Evolutionary conservation across 1,140 invertebrate species (phyloP).

Genomic region (Hyles euphorbiae): DNA sequence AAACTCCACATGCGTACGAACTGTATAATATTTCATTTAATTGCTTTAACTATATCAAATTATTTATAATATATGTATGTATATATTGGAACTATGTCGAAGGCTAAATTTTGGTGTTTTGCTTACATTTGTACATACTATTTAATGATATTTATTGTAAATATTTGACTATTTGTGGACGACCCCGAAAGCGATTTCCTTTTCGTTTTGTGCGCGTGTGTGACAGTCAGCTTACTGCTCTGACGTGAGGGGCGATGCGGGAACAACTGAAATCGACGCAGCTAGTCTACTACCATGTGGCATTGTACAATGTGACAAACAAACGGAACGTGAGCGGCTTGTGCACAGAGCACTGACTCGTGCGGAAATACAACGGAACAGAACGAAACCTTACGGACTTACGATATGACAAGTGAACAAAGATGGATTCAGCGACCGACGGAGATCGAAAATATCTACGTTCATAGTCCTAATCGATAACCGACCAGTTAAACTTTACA

Average conservation of each 20-base stretch:
- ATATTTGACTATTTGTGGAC: slow-evolving; percentile 31
- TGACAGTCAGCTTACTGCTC: slow-evolving; percentile 38
- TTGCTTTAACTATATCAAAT: slow-evolving; percentile 11
- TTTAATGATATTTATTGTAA: slow-evolving; percentile 32
- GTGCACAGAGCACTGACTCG: background rate
- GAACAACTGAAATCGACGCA: too few relatives aligned
- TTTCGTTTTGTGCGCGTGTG: slow-evolving; percentile 52
- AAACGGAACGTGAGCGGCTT: slow-evolving; percentile 2
- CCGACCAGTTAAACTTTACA: slow-evolving; percentile 46
- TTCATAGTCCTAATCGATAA: slow-evolving; percentile 57
- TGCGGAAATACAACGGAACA: slow-evolving; percentile 1
- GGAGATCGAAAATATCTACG: slow-evolving; percentile 43
- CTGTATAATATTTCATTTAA: slow-evolving; percentile 9
- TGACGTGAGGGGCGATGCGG: background rate
- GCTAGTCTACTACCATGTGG: too few relatives aligned
- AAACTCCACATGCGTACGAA: background rate
- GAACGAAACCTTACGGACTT: slow-evolving; percentile 3
- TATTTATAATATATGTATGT: slow-evolving; percentile 17
- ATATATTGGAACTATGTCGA: slow-evolving; percentile 22
- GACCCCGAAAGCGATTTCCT: slow-evolving; percentile 47
- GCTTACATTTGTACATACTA: slow-evolving; percentile 44
- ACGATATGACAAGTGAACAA: slow-evolving; percentile 11
- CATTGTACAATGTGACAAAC: background rate
- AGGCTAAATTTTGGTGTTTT: slow-evolving; percentile 66
- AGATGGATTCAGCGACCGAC: slow-evolving; percentile 23